Evolutionary conservation across 2,797 vertebrate genomes (phyloP).

Genomic region (Perodicticus potto): DNA sequence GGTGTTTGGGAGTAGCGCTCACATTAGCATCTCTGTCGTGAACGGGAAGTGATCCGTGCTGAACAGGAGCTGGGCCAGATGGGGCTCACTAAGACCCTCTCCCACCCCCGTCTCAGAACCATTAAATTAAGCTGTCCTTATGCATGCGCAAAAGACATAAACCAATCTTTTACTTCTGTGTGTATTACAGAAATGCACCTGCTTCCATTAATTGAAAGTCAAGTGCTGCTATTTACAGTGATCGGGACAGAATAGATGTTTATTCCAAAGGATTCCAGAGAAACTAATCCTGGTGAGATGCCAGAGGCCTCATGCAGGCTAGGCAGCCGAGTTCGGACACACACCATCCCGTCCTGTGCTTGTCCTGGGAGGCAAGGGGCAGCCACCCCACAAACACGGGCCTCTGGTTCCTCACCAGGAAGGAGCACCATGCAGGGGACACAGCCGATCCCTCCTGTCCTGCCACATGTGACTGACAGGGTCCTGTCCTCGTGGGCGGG

Average conservation of each 20-base stretch:
- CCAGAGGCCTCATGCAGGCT: not conserved
- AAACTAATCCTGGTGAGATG: conserved; percentile 17
- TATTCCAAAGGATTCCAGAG: not conserved
- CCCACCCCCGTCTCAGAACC: not conserved
- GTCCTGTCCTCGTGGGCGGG: not conserved
- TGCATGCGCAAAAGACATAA: not conserved
- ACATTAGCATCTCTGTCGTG: conserved; percentile 53
- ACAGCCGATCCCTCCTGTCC: not conserved
- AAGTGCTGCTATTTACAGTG: not conserved
- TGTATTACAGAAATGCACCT: conserved; percentile 59
- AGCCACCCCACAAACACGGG: not conserved
- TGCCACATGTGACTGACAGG: no score
- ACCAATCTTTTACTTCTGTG: conserved; percentile 50
- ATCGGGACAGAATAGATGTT: not conserved
- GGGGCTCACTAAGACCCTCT: conserved; percentile 58
- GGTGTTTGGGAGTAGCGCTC: conserved; percentile 58
- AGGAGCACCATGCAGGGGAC: not conserved
- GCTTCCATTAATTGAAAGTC: conserved; percentile 70
- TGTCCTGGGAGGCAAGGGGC: not conserved
- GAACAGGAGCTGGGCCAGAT: conserved; percentile 61
- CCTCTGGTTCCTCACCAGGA: not conserved
- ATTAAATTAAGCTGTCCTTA: conserved; percentile 29
- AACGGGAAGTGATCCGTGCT: conserved; percentile 51
- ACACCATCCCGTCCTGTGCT: not conserved
- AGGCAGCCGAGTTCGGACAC: not conserved